These are phyloP conservation scores for Piprites chloris DNA, from an alignment of 2,113 vertebrate genomes.

Conservation along the genomic window DNA sequence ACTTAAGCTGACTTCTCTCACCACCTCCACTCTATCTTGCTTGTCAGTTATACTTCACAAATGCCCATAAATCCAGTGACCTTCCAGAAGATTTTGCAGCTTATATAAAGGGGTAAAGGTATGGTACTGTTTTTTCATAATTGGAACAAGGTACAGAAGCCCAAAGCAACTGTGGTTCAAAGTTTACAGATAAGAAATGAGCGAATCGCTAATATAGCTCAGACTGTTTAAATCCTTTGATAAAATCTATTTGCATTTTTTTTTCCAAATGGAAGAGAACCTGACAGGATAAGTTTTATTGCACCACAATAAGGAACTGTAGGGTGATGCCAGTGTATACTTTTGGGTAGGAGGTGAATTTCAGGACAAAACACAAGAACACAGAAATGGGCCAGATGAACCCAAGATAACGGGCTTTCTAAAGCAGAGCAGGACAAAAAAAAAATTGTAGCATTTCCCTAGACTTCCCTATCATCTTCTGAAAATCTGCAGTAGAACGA, in stretches of 20 bases:
- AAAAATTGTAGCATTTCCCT: neutral
- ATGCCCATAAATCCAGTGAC: neutral
- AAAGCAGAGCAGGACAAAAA: neutral
- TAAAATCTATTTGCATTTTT: neutral
- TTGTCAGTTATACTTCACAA: neutral
- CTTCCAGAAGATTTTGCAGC: neutral
- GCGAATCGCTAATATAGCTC: neutral
- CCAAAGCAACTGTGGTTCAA: neutral
- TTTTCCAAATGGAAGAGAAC: neutral
- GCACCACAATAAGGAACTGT: neutral
- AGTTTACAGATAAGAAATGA: neutral
- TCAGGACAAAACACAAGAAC: neutral
- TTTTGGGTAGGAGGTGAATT: neutral
- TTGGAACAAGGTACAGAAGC: neutral
- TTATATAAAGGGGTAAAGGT: neutral
- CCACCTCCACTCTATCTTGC: neutral
- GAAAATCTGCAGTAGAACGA: neutral
- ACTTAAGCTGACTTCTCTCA: neutral
- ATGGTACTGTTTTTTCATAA: neutral
- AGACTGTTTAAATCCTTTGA: neutral
- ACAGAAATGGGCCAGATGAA: neutral
- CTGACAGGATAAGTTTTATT: neutral
- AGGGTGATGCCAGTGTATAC: accelerated
- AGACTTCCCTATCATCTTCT: neutral
- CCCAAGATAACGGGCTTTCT: neutral